A percentile compares a stretch with the other conserved stretches of the same genome.
Evolutionary conservation across 2,888 invertebrate species (phyloP).

Genomic region (Prostheceraeus crozeri): DNA sequence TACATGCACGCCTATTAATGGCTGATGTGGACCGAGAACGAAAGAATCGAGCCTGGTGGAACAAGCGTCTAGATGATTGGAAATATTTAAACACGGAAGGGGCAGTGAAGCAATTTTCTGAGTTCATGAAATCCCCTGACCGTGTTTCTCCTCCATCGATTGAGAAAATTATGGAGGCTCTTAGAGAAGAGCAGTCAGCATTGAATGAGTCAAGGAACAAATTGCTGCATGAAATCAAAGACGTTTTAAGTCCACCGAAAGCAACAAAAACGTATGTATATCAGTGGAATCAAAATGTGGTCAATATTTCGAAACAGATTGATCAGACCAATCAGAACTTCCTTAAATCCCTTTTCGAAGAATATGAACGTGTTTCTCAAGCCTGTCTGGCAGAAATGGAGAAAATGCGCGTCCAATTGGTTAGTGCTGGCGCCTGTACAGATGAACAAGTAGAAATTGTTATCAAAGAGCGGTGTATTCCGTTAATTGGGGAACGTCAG

Average conservation of each 20-base stretch:
- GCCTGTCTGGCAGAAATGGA: conserved; percentile 49
- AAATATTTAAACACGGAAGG: conserved; percentile 46
- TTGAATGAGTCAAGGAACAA: conserved; percentile 48
- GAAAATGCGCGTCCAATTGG: conserved; percentile 47
- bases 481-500: conserved; percentile 52
- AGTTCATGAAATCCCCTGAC: conserved; percentile 37
- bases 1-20: conserved; percentile 50
- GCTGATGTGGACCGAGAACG: conserved; percentile 54
- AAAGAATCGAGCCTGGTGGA: conserved; percentile 48
- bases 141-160: conserved; percentile 46
- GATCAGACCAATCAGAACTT: conserved; percentile 49
- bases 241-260: conserved; percentile 47
- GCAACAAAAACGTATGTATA: conserved; percentile 52
- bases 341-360: conserved; percentile 48
- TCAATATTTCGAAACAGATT: conserved; percentile 47
- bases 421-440: conserved; percentile 46
- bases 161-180: conserved; percentile 43
- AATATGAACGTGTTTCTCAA: conserved; percentile 52
- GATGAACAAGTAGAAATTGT: conserved; percentile 45
- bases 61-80: conserved; percentile 49
- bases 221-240: conserved; percentile 45
- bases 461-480: conserved; percentile 49
- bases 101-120: conserved; percentile 46
- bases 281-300: conserved; percentile 51
- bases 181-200: conserved; percentile 47